A percentile compares a stretch with the other conserved stretches of the same genome.
Conservation (phyloP, 2,888 invertebrate genomes). For the Tipula lateralis region DNA sequence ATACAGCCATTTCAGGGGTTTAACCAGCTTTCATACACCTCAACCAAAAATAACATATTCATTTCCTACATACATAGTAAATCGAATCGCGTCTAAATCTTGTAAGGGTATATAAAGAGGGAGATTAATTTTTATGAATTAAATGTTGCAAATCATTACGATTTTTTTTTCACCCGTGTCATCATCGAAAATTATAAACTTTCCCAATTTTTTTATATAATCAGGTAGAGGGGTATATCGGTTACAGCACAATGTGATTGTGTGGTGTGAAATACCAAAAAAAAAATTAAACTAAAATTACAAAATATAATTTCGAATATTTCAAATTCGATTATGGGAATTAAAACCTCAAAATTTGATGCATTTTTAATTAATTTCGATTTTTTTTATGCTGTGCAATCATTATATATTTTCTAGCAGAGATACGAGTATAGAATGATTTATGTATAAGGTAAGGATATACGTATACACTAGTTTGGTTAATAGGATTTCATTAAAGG, state of each 20-base stretch:
- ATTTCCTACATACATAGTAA: neutral
- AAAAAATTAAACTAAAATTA: neutral
- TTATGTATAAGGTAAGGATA: neutral
- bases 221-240: neutral
- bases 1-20: neutral
- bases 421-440: neutral
- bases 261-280: slow-evolving; percentile 3
- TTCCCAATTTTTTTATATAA: neutral
- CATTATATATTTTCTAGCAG: neutral
- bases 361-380: slow-evolving; percentile 14
- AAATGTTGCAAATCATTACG: neutral
- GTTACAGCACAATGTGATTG: neutral
- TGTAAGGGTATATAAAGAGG: neutral
- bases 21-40: neutral
- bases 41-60: slow-evolving; percentile 11
- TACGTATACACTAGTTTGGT: neutral
- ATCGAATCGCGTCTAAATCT: neutral
- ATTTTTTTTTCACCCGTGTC: neutral
- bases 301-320: neutral
- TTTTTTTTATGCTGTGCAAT: neutral
- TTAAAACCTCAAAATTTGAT: slow-evolving; percentile 19
- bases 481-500: slow-evolving; percentile 24
- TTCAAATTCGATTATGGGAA: neutral
- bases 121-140: slow-evolving; percentile 24
- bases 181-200: slow-evolving; percentile 11